phyloP scores from a whole-genome alignment of 2,888 invertebrate species.

The Palloptera scutellata region DNA sequence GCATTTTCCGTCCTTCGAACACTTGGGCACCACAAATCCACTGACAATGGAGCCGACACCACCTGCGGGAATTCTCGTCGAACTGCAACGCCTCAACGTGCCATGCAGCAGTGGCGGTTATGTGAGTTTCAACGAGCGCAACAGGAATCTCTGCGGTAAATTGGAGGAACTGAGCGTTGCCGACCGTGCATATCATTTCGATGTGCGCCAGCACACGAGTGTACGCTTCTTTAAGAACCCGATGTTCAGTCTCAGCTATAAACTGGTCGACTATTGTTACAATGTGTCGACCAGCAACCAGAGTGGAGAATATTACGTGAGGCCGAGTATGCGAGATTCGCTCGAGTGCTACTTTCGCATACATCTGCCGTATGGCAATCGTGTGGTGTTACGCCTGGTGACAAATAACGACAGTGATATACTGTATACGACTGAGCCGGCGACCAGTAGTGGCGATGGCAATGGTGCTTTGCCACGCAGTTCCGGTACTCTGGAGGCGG shows the following conservation, averaged over 20 bases:
- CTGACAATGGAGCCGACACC: constrained; percentile 22
- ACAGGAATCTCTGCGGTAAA: constrained; percentile 70
- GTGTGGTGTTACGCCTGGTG: constrained; percentile 69
- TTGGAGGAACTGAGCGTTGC: constrained; percentile 71
- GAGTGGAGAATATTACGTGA: constrained; percentile 74
- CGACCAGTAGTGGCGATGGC: constrained; percentile 23
- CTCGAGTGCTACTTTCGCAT: constrained; percentile 75
- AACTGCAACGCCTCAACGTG: constrained; percentile 74
- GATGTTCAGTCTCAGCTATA: constrained; percentile 73
- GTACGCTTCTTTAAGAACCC: constrained; percentile 71
- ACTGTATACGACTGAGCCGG: constrained; percentile 31
- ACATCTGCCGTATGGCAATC: constrained; percentile 75
- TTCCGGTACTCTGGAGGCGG: constrained; percentile 5
- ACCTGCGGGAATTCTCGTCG: constrained; percentile 69
- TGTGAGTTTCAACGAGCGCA: constrained; percentile 68
- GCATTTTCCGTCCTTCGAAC: constrained; percentile 52
- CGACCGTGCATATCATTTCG: constrained; percentile 71
- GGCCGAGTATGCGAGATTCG: constrained; percentile 66
- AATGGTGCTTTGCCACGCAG: background rate
- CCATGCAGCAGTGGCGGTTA: constrained; percentile 72
- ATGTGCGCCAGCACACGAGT: constrained; percentile 65
- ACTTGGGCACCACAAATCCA: constrained; percentile 41
- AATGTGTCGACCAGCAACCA: constrained; percentile 72
- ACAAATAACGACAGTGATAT: constrained; percentile 50
- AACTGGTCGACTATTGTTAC: constrained; percentile 76